Conservation (phyloP, 2,888 invertebrate species). For the Archips xylosteana region DNA sequence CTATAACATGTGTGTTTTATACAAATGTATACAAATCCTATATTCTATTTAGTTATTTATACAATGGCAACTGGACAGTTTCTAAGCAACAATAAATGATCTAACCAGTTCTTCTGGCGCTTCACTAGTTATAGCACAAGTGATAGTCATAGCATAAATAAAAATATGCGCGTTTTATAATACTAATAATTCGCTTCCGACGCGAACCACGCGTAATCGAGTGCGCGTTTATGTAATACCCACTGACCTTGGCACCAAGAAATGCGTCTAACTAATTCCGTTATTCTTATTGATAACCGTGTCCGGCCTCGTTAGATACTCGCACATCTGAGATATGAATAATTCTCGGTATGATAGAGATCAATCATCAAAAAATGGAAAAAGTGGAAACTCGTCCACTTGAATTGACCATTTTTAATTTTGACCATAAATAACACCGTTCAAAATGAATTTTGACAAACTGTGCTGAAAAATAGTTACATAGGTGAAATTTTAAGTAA, state of each 20-base stretch:
- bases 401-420: too few species aligned
- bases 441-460: too few species aligned
- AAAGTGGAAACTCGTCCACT: too few species aligned
- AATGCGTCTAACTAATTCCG: slow-evolving; percentile 29
- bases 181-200: not conserved
- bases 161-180: slow-evolving; percentile 1
- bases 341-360: not conserved
- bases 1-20: too few species aligned
- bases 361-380: not conserved
- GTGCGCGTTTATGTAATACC: slow-evolving; percentile 18
- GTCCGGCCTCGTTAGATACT: not conserved
- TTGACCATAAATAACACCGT: too few species aligned
- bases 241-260: slow-evolving; percentile 25
- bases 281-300: slow-evolving; percentile 31
- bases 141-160: not conserved
- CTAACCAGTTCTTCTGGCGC: not conserved
- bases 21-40: too few species aligned
- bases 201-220: not conserved
- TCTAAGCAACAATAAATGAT: not conserved
- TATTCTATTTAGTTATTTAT: too few species aligned
- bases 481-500: too few species aligned
- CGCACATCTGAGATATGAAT: not conserved
- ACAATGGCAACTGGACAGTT: too few species aligned
- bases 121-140: not conserved
- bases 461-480: too few species aligned